Conservation (phyloP, 2,113 vertebrate species). For the Stigmatopora nigra region DNA sequence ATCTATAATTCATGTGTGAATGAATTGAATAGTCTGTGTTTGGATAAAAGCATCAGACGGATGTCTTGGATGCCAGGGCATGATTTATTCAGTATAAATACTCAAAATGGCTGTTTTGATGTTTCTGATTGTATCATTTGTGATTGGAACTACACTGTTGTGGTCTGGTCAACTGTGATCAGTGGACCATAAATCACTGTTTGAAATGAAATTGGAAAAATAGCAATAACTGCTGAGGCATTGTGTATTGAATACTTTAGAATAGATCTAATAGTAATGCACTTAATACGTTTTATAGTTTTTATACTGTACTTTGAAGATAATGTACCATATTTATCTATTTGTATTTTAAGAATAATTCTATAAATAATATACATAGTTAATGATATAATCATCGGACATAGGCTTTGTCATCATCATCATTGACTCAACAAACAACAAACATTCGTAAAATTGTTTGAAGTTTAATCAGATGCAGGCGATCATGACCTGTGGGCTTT, state of each 20-base stretch:
- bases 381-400: too few relatives aligned
- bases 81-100: constrained; percentile 46
- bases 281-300: not conserved
- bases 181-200: constrained; percentile 17
- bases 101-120: constrained; percentile 36
- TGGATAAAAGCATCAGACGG: constrained; percentile 36
- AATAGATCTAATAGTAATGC: not conserved
- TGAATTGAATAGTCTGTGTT: constrained; percentile 45
- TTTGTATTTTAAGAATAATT: too few relatives aligned
- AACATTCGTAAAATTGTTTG: too few relatives aligned
- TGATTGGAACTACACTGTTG: constrained; percentile 23
- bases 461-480: too few relatives aligned
- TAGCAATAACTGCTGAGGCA: constrained; percentile 16
- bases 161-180: constrained; percentile 33
- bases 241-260: constrained; percentile 9
- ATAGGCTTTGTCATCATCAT: too few relatives aligned
- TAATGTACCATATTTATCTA: too few relatives aligned
- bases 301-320: too few relatives aligned
- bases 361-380: too few relatives aligned
- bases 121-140: constrained; percentile 29
- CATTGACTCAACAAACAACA: too few relatives aligned
- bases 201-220: constrained; percentile 16
- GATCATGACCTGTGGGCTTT: too few relatives aligned
- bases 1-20: constrained; percentile 58
- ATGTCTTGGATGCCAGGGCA: constrained; percentile 24